phyloP scores from a whole-genome alignment of 1,140 invertebrate genomes.

The Leptinotarsa defecta region DNA sequence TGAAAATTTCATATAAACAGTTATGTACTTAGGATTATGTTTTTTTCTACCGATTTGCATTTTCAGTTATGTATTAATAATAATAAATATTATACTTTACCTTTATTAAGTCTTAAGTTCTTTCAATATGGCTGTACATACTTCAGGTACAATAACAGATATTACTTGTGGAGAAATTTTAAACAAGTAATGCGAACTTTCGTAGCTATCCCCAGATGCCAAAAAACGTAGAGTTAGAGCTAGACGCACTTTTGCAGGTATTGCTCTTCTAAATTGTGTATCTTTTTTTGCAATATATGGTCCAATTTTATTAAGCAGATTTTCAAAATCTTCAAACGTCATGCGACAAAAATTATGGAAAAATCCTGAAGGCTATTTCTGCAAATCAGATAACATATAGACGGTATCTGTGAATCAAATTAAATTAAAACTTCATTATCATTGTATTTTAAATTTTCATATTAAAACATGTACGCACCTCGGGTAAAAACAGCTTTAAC shows the following conservation, averaged over 20 bases:
- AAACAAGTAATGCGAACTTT: constrained; percentile 47
- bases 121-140: constrained; percentile 15
- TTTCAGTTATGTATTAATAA: background rate
- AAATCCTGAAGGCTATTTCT: constrained; percentile 41
- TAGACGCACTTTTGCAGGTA: constrained; percentile 40
- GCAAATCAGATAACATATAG: constrained; percentile 32
- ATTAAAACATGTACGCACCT: background rate
- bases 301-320: constrained; percentile 28
- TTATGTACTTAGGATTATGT: constrained; percentile 4
- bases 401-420: constrained; percentile 36
- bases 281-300: constrained; percentile 40
- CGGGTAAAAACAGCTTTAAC: too few relatives aligned
- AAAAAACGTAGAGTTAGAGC: constrained; percentile 48
- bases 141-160: constrained; percentile 36
- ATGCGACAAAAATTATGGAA: constrained; percentile 20
- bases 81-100: constrained; percentile 6
- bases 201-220: constrained; percentile 45
- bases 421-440: constrained; percentile 26
- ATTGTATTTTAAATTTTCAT: constrained; percentile 37
- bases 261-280: constrained; percentile 43
- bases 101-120: constrained; percentile 13
- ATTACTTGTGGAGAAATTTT: constrained; percentile 47
- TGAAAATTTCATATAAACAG: constrained; percentile 16
- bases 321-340: constrained; percentile 26
- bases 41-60: background rate